Evolutionary conservation across 2,113 vertebrate genomes (phyloP), one percentile per base, ranked within the genome.

Genomic region (Hypomesus transpacificus): DNA sequence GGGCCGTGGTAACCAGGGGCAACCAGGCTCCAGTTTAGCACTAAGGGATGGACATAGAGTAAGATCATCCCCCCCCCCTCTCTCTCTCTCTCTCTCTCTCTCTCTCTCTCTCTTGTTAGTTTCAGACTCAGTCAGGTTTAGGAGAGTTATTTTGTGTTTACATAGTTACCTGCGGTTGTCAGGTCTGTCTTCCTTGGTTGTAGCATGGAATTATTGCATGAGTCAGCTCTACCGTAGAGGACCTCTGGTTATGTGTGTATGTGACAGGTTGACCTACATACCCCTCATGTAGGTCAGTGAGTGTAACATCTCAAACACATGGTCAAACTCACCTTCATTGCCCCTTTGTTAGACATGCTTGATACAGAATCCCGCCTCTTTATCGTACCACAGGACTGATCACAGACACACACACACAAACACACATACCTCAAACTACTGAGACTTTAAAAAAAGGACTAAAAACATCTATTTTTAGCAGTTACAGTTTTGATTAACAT

Each of bases 11-110:
- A 61, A 75, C 28, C 7, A 68, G 64, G 74, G 75, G 60, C 26
- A 79, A 0, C 53, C 80, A 3, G 80, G 80, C 72, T 80, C 83
- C 0, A 87, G 75, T 54, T 31, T 82, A 67, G 86, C 86, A 0
- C 62, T 75, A 16, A 86, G 83, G 66, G 88, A 84, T 3, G 70
- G 83, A 6, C 81, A 84, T 73, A 89, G 89, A 91, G 97, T 99
- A 84, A 93, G 94, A 88, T 64, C 13, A 46, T 46, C 9, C 7
- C 39, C 8, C 7, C 39, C 7, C 39, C 7, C 39, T 7, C 39
- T 7, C 39, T 39, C 34, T 39, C 34, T 39, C 3, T 39, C 6
- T 39, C 34, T 39, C 34, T 39, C 34, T 39, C 4, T 39, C 34
- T 39, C 9, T 13, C 39, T 13, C 39, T 46, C 39, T 46, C 8